These are phyloP conservation scores for Struthidea cinerea DNA, from an alignment of 2,113 vertebrate species.

Conservation along the genomic window DNA sequence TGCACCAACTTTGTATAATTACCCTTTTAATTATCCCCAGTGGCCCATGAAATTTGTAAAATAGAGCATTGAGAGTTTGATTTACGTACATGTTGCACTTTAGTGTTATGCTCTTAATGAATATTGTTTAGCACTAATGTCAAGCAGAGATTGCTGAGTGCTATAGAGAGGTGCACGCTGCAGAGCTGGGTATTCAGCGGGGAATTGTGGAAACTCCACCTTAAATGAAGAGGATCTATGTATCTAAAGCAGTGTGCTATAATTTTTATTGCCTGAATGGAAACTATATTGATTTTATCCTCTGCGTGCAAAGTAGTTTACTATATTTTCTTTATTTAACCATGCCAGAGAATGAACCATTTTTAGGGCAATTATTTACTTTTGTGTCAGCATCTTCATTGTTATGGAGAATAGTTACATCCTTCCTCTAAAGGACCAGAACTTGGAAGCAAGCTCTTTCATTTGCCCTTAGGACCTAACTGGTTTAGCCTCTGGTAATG, in stretches of 20 bases:
- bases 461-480: background rate
- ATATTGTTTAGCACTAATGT: slow-evolving; percentile 75
- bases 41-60: slow-evolving; percentile 85
- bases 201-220: background rate
- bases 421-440: background rate
- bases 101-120: slow-evolving; percentile 77
- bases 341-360: background rate
- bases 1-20: slow-evolving; percentile 83
- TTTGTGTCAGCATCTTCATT: background rate
- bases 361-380: slow-evolving; percentile 7
- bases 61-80: slow-evolving; percentile 79
- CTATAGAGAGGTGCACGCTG: slow-evolving; percentile 30
- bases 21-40: slow-evolving; percentile 86
- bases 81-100: slow-evolving; percentile 83
- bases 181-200: background rate
- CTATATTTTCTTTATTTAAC: background rate
- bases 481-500: background rate
- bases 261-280: background rate
- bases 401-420: background rate
- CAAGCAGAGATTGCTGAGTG: slow-evolving; percentile 61
- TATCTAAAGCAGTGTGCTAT: background rate
- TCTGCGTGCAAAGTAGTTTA: background rate
- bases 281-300: slow-evolving; percentile 28
- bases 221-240: background rate
- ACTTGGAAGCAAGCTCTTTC: background rate